Conservation (phyloP, 2,888 invertebrate genomes). For the Trichopoda pennipes region DNA sequence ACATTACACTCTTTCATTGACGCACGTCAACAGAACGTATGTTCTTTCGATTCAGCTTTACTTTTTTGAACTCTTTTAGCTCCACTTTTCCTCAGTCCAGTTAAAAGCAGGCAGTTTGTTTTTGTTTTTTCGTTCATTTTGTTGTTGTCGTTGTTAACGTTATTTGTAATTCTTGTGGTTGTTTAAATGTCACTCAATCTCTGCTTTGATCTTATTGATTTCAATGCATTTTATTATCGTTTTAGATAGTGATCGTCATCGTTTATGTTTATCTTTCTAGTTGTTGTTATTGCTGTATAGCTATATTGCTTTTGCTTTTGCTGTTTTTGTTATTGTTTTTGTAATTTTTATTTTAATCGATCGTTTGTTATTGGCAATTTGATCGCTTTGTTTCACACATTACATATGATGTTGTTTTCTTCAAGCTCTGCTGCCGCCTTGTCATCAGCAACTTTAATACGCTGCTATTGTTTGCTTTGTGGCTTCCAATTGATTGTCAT, state of each 20-base stretch:
- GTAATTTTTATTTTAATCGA: conserved; percentile 64
- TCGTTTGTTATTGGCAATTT: conserved; percentile 68
- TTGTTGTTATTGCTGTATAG: conserved; percentile 3
- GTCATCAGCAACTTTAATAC: background rate
- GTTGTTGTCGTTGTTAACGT: background rate
- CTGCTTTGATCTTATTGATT: conserved; percentile 66
- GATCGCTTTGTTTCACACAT: conserved; percentile 69
- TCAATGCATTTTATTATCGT: conserved; percentile 69
- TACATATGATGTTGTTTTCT: conserved; percentile 50
- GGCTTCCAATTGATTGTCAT: conserved; percentile 57
- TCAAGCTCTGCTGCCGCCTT: conserved; percentile 3
- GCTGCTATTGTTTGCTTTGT: conserved; percentile 15
- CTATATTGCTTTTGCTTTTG: conserved; percentile 2
- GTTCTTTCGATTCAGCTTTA: background rate
- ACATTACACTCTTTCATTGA: conserved; percentile 73
- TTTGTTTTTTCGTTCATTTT: conserved; percentile 26
- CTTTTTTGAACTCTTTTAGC: background rate
- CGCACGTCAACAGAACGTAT: conserved; percentile 67
- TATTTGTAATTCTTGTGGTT: conserved; percentile 62
- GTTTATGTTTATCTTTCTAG: background rate
- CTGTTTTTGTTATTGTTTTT: conserved; percentile 21
- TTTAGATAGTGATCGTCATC: conserved; percentile 66
- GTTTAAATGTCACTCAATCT: conserved; percentile 69
- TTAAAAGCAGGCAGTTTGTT: conserved; percentile 1
- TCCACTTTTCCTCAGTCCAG: background rate